A percentile compares a stretch with the other conserved stretches of the same genome.
phyloP scores from a whole-genome alignment of 2,888 invertebrate genomes.

The Noctua fimbriata region DNA sequence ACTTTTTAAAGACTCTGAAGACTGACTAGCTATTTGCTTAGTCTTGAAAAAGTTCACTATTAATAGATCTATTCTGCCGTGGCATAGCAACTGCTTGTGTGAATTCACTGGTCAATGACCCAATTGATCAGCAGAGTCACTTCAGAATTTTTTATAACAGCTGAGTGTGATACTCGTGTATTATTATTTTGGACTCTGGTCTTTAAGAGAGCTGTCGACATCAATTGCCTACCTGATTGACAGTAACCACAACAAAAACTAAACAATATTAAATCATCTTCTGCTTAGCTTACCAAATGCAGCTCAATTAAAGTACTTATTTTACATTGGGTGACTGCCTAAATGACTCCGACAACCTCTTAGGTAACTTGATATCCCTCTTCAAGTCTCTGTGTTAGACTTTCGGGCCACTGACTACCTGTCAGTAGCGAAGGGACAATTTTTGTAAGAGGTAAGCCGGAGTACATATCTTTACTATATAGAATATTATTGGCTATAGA shows the following conservation, averaged over 20 bases:
- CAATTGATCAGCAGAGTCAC: neutral
- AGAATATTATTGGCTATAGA: too few relatives aligned
- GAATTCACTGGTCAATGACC: neutral
- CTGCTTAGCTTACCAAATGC: neutral
- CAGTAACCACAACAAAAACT: neutral
- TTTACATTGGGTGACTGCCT: too few relatives aligned
- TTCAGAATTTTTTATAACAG: neutral
- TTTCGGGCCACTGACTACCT: too few relatives aligned
- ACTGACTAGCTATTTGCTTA: too few relatives aligned
- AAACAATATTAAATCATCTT: neutral
- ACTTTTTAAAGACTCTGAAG: neutral
- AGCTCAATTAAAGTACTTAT: too few relatives aligned
- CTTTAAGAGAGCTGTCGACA: conserved; percentile 14
- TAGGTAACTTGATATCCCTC: too few relatives aligned
- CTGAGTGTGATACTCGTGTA: too few relatives aligned
- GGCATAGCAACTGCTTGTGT: neutral
- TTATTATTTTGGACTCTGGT: conserved; percentile 3
- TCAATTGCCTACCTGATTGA: neutral
- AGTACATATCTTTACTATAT: too few relatives aligned
- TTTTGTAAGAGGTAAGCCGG: too few relatives aligned
- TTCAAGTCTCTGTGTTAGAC: too few relatives aligned
- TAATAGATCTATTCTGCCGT: neutral
- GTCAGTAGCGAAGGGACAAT: too few relatives aligned
- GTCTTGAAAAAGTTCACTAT: neutral
- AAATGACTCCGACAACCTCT: too few relatives aligned